phyloP scores from a whole-genome alignment of 2,888 invertebrate species.

The Tanytarsus gracilentus region DNA sequence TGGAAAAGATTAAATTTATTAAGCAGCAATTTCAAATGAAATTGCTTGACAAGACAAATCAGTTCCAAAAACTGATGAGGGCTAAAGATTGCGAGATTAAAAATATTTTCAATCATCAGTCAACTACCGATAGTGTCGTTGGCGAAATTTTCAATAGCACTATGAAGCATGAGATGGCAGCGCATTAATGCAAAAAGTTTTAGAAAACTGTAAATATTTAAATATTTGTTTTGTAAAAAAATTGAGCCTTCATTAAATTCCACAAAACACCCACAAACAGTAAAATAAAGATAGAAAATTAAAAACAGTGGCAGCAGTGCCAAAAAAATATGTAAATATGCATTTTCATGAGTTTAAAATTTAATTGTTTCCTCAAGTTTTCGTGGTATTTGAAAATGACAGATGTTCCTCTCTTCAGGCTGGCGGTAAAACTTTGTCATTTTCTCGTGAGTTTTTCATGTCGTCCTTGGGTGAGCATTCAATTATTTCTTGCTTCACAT shows the following conservation, averaged over 20 bases:
- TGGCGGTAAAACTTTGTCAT: conserved; percentile 18
- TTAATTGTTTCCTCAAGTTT: conserved; percentile 27
- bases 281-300: not conserved
- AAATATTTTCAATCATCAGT: not conserved
- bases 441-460: not conserved
- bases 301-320: not conserved
- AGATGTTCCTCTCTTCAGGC: conserved; percentile 18
- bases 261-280: not conserved
- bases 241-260: no score
- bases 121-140: no score
- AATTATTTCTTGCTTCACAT: not conserved
- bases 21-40: not conserved
- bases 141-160: no score
- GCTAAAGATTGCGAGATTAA: not conserved
- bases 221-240: no score
- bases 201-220: no score
- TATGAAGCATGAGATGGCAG: no score
- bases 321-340: conserved; percentile 27
- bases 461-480: not conserved
- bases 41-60: not conserved
- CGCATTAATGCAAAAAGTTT: no score
- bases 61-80: not conserved
- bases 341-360: conserved; percentile 19
- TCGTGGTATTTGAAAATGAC: conserved; percentile 24
- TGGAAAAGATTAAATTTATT: not conserved